phyloP scores from a whole-genome alignment of 2,888 invertebrate genomes.

The Strigamia crassipes region DNA sequence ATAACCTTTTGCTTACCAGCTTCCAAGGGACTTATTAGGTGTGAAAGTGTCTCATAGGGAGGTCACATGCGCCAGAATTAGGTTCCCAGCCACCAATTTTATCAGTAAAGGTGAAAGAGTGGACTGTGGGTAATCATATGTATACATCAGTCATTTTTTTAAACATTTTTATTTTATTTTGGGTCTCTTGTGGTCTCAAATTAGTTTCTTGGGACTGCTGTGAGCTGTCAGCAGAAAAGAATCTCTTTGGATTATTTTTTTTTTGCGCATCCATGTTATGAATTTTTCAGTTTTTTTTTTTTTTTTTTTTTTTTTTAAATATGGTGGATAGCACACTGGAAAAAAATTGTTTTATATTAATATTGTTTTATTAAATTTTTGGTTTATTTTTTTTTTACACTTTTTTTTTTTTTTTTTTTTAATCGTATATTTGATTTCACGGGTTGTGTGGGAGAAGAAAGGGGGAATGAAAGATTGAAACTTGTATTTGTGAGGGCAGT shows the following conservation, averaged over 20 bases:
- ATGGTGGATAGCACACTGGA: too few species aligned
- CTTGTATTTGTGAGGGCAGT: not conserved
- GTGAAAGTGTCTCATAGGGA: slow-evolving; percentile 1
- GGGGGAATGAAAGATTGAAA: not conserved
- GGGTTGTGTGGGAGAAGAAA: not conserved
- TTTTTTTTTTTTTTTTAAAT: not conserved
- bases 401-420: too few species aligned
- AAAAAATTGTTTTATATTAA: too few species aligned
- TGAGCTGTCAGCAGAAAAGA: not conserved
- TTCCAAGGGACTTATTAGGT: not conserved
- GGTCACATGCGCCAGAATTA: not conserved
- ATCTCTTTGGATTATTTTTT: not conserved
- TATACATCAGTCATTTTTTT: not conserved
- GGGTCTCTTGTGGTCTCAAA: not conserved
- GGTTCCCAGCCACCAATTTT: not conserved
- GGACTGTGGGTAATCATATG: not conserved
- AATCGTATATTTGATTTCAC: not conserved
- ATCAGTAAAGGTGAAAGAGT: not conserved
- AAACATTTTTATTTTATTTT: not conserved
- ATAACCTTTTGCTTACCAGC: not conserved
- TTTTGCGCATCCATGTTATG: not conserved
- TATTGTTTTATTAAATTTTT: too few species aligned
- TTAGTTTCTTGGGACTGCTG: not conserved
- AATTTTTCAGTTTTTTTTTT: not conserved
- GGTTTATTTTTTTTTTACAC: too few species aligned